Evolutionary conservation across 1,140 invertebrate genomes (phyloP).

Genomic region (Drosophila baimaii): DNA sequence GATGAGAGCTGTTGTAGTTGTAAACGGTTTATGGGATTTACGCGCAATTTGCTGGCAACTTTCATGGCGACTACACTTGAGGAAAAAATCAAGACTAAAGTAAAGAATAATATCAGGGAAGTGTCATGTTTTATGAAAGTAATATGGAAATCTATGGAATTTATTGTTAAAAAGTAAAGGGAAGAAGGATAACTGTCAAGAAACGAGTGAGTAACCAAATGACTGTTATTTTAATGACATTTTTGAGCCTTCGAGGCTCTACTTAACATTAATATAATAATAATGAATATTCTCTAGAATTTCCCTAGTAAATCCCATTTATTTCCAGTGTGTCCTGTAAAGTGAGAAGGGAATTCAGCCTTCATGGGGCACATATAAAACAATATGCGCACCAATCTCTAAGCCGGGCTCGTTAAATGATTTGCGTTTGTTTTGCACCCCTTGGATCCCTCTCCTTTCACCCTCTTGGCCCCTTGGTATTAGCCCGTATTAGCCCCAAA

Average conservation of each 20-base stretch:
- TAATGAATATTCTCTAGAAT: not conserved
- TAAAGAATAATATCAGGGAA: not conserved
- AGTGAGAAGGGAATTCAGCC: not conserved
- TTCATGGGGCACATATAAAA: conserved; percentile 65
- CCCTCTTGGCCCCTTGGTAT: conserved; percentile 38
- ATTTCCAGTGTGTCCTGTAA: conserved; percentile 16
- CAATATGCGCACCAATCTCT: conserved; percentile 74
- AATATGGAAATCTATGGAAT: not conserved
- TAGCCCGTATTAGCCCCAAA: conserved; percentile 63
- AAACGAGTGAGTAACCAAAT: too few relatives aligned
- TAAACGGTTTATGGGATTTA: conserved; percentile 83
- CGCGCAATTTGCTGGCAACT: conserved; percentile 80
- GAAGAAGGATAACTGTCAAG: not conserved
- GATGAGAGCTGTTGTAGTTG: conserved; percentile 77
- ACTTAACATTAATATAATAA: not conserved
- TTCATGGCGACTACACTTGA: conserved; percentile 55
- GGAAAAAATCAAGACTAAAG: not conserved
- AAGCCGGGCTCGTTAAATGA: conserved; percentile 80
- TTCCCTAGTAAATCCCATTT: rapidly evolving
- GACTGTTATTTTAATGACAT: too few relatives aligned
- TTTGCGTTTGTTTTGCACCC: conserved; percentile 72
- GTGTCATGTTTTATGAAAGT: not conserved
- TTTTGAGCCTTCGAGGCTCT: too few relatives aligned
- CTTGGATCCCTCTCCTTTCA: conserved; percentile 1
- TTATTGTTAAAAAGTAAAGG: too few relatives aligned